phyloP scores from a whole-genome alignment of 2,888 invertebrate genomes.

The Venusia cambrica region DNA sequence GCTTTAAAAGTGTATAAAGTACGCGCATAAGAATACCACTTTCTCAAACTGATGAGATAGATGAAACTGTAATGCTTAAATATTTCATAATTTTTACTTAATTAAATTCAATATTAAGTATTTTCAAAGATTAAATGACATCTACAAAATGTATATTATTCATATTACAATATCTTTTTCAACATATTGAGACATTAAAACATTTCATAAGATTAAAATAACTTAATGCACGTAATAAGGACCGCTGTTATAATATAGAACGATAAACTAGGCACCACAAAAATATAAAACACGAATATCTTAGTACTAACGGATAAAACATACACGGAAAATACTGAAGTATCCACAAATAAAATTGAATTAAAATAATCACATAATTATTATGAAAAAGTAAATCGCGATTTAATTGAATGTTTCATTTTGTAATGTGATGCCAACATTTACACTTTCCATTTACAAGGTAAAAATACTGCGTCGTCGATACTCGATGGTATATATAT shows the following conservation, averaged over 20 bases:
- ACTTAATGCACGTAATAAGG: constrained; percentile 17
- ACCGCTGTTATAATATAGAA: constrained; percentile 18
- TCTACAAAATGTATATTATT: constrained; percentile 20
- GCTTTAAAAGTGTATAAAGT: constrained; percentile 75
- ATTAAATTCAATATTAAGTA: constrained; percentile 43
- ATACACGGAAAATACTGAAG: constrained; percentile 64
- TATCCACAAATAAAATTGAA: constrained; percentile 46
- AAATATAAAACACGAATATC: constrained; percentile 49
- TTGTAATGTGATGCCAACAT: constrained; percentile 54
- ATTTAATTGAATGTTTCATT: constrained; percentile 33
- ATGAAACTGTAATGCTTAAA: constrained; percentile 43
- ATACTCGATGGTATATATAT: constrained; percentile 45
- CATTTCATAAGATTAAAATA: constrained; percentile 30
- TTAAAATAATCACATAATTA: constrained; percentile 29
- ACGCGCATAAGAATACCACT: constrained; percentile 62
- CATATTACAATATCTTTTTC: constrained; percentile 25
- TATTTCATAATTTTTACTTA: constrained; percentile 44
- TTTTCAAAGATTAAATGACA: constrained; percentile 49
- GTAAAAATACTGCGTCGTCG: constrained; percentile 40
- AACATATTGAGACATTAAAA: constrained; percentile 25
- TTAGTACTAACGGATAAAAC: constrained; percentile 49
- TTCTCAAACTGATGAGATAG: constrained; percentile 49
- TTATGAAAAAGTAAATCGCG: constrained; percentile 39
- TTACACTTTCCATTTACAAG: constrained; percentile 36
- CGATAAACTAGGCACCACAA: constrained; percentile 73